Evolutionary conservation across 2,888 invertebrate species (phyloP), one percentile per base, ranked within the genome.

Genomic region (Parascotia fuliginaria): DNA sequence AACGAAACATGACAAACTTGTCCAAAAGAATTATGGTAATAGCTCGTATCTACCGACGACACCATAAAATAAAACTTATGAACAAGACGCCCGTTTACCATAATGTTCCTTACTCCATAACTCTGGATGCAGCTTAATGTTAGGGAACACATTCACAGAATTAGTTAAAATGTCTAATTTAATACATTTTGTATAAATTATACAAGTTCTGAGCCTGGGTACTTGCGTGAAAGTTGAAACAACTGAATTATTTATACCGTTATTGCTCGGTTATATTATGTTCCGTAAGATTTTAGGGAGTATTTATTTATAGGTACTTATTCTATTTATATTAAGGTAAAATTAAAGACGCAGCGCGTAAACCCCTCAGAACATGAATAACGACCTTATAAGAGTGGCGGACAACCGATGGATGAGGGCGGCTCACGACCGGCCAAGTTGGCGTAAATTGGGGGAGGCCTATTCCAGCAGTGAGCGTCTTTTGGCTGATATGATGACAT

Each of bases 81-180:
- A 16, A 36, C 12, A 36, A 36, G 19, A 16, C 2, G 29, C 28
- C 22, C 15, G 15, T 29, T 37, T 38, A 14, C 13, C 46, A 52
- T 56, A 56, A 52, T 42, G n/a, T n/a, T n/a, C n/a, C 50, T 48
- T 19, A n/a, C 33, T 11, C 13, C 51, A 33, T 70, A 71, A 47
- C 55, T 59, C 55, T 29, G 60, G 70, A 70, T 75, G 74, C 77
- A 75, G 65, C 71, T 70, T 60, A 59, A 55, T 42, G 51, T 50
- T 43, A 52, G 62, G 67, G 70, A 56, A 65, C 56, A 65, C 58
- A 66, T 71, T 71, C 66, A 47, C 55, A 48, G 75, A 78, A 80
- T 79, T 79, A 74, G 83, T 83, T 83, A 81, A 80, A 79, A 70
- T 71, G 60, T 61, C 64, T 79, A 79, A 79, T 81, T 77, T 73